Conservation (phyloP, 2,797 vertebrate species). For the Cichlasoma orientale region DNA sequence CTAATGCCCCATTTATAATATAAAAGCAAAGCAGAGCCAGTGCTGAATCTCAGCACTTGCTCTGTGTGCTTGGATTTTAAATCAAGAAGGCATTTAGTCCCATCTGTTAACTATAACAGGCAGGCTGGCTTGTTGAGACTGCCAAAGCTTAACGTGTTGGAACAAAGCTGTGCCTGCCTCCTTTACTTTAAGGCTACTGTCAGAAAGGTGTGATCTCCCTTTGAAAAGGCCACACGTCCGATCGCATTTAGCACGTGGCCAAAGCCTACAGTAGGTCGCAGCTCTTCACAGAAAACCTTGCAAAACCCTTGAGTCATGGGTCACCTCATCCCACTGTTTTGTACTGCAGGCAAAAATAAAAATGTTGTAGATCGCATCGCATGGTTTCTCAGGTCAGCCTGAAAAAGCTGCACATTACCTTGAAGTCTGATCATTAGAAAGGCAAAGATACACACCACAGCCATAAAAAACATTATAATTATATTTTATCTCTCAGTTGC, state of each 20-base stretch:
- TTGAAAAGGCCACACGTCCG: conserved; percentile 57
- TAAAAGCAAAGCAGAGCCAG: neutral
- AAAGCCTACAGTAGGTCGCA: conserved; percentile 27
- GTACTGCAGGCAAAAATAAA: neutral
- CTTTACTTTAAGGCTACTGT: conserved; percentile 22
- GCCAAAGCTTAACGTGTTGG: conserved; percentile 42
- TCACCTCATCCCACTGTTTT: neutral
- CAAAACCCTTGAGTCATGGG: neutral
- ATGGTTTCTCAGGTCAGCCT: neutral
- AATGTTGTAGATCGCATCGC: neutral
- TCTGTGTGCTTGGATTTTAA: conserved; percentile 13
- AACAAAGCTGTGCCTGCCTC: conserved; percentile 29
- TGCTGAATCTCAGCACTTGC: neutral
- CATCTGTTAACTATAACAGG: conserved; percentile 51
- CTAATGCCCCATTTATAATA: neutral
- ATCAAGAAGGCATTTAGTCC: conserved; percentile 20
- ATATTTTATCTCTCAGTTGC: too few species aligned
- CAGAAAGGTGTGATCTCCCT: conserved; percentile 55
- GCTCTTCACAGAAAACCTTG: conserved; percentile 1
- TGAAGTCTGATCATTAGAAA: neutral
- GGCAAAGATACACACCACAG: neutral
- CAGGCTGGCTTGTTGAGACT: conserved; percentile 23
- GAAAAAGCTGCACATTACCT: neutral
- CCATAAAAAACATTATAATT: too few species aligned
- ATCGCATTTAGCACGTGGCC: conserved; percentile 36